Percentiles rank a stretch among this genome's conserved stretches.
These are phyloP conservation scores for Pegoplata infirma DNA, from an alignment of 2,888 invertebrate genomes.

Conservation along the genomic window DNA sequence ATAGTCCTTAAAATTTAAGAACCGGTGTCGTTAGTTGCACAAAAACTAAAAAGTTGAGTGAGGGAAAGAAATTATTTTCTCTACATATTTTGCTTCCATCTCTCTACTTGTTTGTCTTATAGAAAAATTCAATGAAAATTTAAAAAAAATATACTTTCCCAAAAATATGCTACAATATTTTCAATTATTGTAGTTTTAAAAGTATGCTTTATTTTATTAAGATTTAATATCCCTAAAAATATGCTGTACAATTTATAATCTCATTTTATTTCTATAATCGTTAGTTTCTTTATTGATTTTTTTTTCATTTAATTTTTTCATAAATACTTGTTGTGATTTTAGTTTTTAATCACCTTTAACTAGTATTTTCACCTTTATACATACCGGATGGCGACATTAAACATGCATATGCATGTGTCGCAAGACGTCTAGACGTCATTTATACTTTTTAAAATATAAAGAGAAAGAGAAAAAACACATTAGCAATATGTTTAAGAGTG, in stretches of 20 bases:
- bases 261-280: no score
- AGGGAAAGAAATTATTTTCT: no score
- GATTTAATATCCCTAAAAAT: not conserved
- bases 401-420: constrained; percentile 43
- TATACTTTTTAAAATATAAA: constrained; percentile 46
- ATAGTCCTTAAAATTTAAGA: no score
- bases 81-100: no score
- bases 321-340: constrained; percentile 3
- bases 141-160: no score
- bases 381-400: constrained; percentile 55
- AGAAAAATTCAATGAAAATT: no score
- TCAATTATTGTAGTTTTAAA: no score
- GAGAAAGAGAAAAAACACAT: not conserved
- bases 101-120: no score
- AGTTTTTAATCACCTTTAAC: constrained; percentile 50
- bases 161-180: no score
- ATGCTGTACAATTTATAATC: not conserved
- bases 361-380: constrained; percentile 43
- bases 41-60: no score
- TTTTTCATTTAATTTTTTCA: not conserved
- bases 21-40: no score
- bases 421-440: constrained; percentile 65
- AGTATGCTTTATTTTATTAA: not conserved
- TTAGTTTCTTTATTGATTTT: not conserved
- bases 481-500: constrained; percentile 32